A percentile compares a stretch with the other conserved stretches of the same genome.
Conservation (phyloP, 2,888 invertebrate genomes). For the Myopa tessellatipennis region DNA sequence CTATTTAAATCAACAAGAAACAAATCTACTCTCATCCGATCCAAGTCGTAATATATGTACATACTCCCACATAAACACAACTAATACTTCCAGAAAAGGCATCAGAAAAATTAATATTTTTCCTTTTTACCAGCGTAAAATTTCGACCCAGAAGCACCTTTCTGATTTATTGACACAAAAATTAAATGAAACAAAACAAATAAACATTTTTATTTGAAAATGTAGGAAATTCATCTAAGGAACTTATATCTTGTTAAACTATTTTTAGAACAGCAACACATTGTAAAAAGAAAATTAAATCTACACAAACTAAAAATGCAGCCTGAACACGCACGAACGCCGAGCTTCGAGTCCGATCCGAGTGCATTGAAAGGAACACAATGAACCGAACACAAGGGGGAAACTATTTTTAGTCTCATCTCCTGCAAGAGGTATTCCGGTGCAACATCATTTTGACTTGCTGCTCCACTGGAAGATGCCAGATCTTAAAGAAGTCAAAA, state of each 20-base stretch:
- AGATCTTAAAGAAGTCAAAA: neutral
- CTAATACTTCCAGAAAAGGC: too few relatives aligned
- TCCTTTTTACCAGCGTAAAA: too few relatives aligned
- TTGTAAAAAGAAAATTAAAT: neutral
- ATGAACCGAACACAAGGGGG: neutral
- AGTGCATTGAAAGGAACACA: slow-evolving; percentile 2
- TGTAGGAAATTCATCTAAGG: neutral
- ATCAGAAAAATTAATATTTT: too few relatives aligned
- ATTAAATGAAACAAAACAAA: too few relatives aligned
- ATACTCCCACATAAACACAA: too few relatives aligned
- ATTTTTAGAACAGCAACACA: neutral
- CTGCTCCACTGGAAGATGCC: neutral
- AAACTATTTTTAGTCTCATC: slow-evolving; percentile 40
- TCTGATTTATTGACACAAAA: too few relatives aligned
- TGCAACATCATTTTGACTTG: neutral
- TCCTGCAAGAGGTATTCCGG: slow-evolving; percentile 7
- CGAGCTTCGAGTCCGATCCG: neutral
- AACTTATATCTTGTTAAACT: neutral
- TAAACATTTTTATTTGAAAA: neutral
- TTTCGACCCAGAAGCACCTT: too few relatives aligned
- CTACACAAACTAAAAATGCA: slow-evolving; percentile 25
- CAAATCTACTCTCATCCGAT: too few relatives aligned
- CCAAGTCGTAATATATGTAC: too few relatives aligned
- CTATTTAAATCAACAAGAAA: too few relatives aligned
- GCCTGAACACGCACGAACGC: slow-evolving; percentile 30